phyloP scores from a whole-genome alignment of 2,113 vertebrate species.

The Candoia aspera region DNA sequence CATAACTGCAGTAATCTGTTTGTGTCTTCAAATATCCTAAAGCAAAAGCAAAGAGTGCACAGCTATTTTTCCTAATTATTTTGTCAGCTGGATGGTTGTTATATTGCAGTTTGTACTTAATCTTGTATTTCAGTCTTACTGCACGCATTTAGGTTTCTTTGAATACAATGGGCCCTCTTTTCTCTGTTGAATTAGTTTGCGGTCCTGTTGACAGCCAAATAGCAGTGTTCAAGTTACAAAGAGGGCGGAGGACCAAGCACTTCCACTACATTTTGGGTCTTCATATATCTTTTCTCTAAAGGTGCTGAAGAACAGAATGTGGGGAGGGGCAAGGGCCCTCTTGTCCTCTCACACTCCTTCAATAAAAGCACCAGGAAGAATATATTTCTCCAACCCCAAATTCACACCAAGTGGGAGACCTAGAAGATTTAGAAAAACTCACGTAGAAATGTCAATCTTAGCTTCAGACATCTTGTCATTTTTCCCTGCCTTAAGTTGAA shows the following conservation, averaged over 20 bases:
- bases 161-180: slow-evolving; percentile 17
- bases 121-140: slow-evolving; percentile 8
- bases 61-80: slow-evolving; percentile 49
- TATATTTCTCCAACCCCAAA: slow-evolving; percentile 12
- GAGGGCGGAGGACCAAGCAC: slow-evolving; percentile 8
- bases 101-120: slow-evolving; percentile 29
- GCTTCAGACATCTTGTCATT: neutral
- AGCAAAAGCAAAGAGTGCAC: slow-evolving; percentile 40
- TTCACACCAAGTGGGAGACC: slow-evolving; percentile 22
- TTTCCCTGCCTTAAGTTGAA: neutral
- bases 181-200: slow-evolving; percentile 30
- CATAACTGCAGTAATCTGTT: slow-evolving; percentile 50
- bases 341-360: neutral
- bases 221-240: slow-evolving; percentile 32
- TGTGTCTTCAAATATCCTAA: slow-evolving; percentile 36
- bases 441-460: neutral
- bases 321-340: neutral
- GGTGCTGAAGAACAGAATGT: slow-evolving; percentile 12
- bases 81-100: slow-evolving; percentile 35
- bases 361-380: slow-evolving; percentile 19
- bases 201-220: slow-evolving; percentile 35
- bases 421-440: neutral
- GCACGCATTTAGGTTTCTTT: slow-evolving; percentile 12
- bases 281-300: slow-evolving; percentile 22
- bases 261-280: slow-evolving; percentile 25